Evolutionary conservation across 2,888 invertebrate species (phyloP).

Genomic region (Camptogramma bilineatum): DNA sequence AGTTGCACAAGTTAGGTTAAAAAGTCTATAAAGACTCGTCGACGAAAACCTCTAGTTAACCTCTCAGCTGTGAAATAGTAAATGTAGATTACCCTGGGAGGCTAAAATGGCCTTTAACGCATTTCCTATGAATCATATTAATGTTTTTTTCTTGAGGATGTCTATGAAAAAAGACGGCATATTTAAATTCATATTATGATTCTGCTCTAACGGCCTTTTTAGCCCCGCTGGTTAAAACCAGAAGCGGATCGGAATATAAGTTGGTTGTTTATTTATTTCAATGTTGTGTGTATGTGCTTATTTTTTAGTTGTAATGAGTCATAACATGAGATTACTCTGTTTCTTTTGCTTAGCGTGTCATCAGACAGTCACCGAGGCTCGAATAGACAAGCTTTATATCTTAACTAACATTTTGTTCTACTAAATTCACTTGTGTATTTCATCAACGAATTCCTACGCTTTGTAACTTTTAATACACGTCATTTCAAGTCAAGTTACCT

Average conservation of each 20-base stretch:
- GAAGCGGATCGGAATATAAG: slow-evolving; percentile 34
- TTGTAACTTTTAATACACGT: not conserved
- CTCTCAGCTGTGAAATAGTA: slow-evolving; percentile 31
- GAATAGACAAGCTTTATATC: not conserved
- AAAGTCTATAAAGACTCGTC: not conserved
- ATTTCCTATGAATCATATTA: too few relatives aligned
- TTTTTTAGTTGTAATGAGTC: slow-evolving; percentile 32
- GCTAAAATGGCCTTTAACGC: too few relatives aligned
- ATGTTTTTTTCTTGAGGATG: too few relatives aligned
- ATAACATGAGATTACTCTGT: slow-evolving; percentile 38
- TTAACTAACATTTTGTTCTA: slow-evolving; percentile 9
- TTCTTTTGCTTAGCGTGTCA: slow-evolving; percentile 16
- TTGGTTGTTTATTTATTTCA: slow-evolving; percentile 46
- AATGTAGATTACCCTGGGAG: slow-evolving; percentile 16
- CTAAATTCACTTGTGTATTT: not conserved
- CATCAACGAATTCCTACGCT: not conserved
- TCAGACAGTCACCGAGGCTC: slow-evolving; percentile 20
- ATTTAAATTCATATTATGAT: too few relatives aligned
- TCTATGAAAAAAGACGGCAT: too few relatives aligned
- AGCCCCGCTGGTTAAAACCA: slow-evolving; percentile 17
- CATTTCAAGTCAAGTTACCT: too few relatives aligned
- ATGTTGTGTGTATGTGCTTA: slow-evolving; percentile 42
- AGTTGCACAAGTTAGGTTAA: slow-evolving; percentile 11
- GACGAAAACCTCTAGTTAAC: slow-evolving; percentile 12
- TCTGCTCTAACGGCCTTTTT: too few relatives aligned